These are phyloP conservation scores for Diogma glabrata DNA, from an alignment of 2,888 invertebrate genomes.

Conservation along the genomic window DNA sequence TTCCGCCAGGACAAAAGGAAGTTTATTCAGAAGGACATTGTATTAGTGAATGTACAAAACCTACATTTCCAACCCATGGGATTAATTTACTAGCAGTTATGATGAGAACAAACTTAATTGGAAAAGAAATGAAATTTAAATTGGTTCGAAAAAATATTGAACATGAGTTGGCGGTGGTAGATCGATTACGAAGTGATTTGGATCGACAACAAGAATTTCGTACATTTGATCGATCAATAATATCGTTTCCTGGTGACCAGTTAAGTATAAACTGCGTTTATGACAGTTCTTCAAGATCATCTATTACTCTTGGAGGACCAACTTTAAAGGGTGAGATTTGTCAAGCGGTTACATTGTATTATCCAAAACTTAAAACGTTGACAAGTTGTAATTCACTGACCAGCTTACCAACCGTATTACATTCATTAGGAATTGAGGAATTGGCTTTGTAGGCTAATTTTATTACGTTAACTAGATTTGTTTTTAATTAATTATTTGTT, in stretches of 20 bases:
- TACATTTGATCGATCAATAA: conserved; percentile 40
- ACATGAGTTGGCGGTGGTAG: conserved; percentile 44
- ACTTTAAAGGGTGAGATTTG: conserved; percentile 49
- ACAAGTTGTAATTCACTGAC: conserved; percentile 49
- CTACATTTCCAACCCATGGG: conserved; percentile 42
- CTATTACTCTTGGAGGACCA: conserved; percentile 41
- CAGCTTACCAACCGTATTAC: conserved; percentile 45
- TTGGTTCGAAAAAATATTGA: conserved; percentile 43
- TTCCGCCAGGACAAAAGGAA: conserved; percentile 48
- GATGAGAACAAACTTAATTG: conserved; percentile 47
- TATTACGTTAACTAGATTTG: neutral
- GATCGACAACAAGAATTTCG: conserved; percentile 51
- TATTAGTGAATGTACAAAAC: conserved; percentile 44
- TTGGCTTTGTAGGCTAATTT: conserved; percentile 43
- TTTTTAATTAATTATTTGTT: neutral
- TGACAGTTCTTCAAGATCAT: conserved; percentile 43
- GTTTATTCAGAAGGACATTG: conserved; percentile 52
- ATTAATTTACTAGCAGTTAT: conserved; percentile 49
- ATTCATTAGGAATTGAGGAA: conserved; percentile 47
- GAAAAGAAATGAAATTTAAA: conserved; percentile 43
- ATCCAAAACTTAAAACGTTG: conserved; percentile 43
- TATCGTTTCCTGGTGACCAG: conserved; percentile 46
- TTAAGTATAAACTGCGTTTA: conserved; percentile 50
- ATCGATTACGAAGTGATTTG: conserved; percentile 49
- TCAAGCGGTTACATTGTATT: conserved; percentile 46